These are phyloP conservation scores for Clarias magur DNA, from an alignment of 2,113 vertebrate genomes.

Conservation along the genomic window DNA sequence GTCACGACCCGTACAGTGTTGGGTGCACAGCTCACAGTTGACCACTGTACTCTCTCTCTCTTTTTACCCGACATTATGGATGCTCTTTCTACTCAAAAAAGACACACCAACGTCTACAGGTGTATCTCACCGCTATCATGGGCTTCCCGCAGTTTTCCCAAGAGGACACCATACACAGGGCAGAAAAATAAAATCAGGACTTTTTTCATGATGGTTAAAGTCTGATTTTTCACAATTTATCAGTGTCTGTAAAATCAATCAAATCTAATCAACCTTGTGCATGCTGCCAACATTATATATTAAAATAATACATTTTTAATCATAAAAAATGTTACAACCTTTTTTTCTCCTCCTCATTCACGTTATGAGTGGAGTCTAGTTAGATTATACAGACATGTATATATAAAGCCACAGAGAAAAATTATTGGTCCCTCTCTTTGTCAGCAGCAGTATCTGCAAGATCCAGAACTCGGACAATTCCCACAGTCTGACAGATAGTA, in stretches of 20 bases:
- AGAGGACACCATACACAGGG: slow-evolving; percentile 12
- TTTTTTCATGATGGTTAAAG: slow-evolving; percentile 2
- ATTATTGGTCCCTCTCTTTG: slow-evolving; percentile 62
- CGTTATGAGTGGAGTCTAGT: slow-evolving; percentile 50
- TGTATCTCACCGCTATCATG: neutral
- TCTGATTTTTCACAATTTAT: neutral
- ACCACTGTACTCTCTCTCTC: neutral
- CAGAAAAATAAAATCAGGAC: neutral
- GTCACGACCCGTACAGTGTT: neutral
- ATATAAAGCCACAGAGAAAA: slow-evolving; percentile 57
- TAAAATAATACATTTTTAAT: slow-evolving; percentile 55
- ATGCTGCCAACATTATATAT: slow-evolving; percentile 58
- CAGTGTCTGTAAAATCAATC: neutral
- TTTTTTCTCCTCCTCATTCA: slow-evolving; percentile 57
- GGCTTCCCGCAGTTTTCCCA: slow-evolving; percentile 19
- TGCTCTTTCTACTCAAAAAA: neutral
- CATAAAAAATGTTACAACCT: slow-evolving; percentile 51
- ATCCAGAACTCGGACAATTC: slow-evolving; percentile 53
- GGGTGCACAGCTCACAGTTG: slow-evolving; percentile 24
- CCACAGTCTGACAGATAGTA: slow-evolving; percentile 32
- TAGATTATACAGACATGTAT: slow-evolving; percentile 46
- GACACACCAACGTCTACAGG: neutral
- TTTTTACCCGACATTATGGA: neutral
- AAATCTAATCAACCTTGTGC: slow-evolving; percentile 49
- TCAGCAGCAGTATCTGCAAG: slow-evolving; percentile 63